These are phyloP conservation scores for Idris sp. DNA, from an alignment of 1,140 invertebrate genomes.

Conservation along the genomic window DNA sequence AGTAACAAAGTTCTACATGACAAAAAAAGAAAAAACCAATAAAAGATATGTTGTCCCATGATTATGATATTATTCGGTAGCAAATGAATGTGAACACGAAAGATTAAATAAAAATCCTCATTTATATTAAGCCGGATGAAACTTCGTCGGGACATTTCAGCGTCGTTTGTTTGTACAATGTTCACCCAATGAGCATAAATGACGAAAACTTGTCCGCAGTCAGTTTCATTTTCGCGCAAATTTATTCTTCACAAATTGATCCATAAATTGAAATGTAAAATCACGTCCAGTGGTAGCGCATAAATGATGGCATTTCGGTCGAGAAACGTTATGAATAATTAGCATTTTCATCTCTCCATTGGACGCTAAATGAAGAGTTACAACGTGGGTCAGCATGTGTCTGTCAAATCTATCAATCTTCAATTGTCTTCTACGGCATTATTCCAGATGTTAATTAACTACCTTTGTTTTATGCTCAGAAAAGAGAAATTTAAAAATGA, in stretches of 20 bases:
- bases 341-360: neutral
- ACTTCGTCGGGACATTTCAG: conserved; percentile 5
- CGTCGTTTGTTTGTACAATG: conserved; percentile 17
- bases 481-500: too few relatives aligned
- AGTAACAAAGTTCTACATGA: too few relatives aligned
- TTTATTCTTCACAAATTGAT: conserved; percentile 33
- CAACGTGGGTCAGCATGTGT: too few relatives aligned
- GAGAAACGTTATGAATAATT: conserved; percentile 26
- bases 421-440: too few relatives aligned
- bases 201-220: conserved; percentile 22
- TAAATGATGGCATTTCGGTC: conserved; percentile 13
- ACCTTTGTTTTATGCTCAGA: too few relatives aligned
- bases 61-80: too few relatives aligned
- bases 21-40: too few relatives aligned
- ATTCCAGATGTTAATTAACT: too few relatives aligned
- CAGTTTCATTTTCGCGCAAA: conserved; percentile 20
- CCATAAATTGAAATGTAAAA: conserved; percentile 45
- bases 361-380: neutral
- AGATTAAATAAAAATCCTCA: conserved; percentile 29
- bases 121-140: conserved; percentile 17
- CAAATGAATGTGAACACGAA: neutral
- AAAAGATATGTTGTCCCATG: too few relatives aligned
- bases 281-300: neutral
- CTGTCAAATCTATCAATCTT: too few relatives aligned
- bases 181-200: conserved; percentile 14